These are phyloP conservation scores for Hirtodrosophila trivittata DNA, from an alignment of 2,888 invertebrate genomes.

Conservation along the genomic window DNA sequence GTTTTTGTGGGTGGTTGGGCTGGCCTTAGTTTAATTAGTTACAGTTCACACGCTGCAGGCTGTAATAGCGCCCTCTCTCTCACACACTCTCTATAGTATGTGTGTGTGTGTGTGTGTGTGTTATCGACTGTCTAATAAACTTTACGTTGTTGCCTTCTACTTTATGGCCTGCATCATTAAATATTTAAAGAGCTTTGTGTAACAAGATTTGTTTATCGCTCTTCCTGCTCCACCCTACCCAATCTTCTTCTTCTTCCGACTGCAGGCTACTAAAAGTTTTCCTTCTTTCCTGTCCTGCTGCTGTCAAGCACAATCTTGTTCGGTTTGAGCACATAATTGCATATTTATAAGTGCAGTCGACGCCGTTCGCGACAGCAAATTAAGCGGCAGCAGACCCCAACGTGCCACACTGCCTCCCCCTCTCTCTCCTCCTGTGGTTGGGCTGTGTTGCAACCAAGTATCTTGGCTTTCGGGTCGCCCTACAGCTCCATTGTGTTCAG, in stretches of 20 bases:
- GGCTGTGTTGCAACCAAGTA: not conserved
- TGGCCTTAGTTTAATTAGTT: conserved; percentile 66
- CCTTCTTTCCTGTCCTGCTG: conserved; percentile 21
- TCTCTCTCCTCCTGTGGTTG: not conserved
- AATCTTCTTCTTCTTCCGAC: not conserved
- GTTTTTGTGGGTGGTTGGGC: not conserved
- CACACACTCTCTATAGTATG: not conserved
- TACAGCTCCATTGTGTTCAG: conserved; percentile 49
- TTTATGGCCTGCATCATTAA: conserved; percentile 69
- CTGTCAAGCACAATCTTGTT: conserved; percentile 59
- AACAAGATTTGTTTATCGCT: conserved; percentile 68
- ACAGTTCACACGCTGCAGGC: conserved; percentile 42
- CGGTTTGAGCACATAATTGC: conserved; percentile 68
- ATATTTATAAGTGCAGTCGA: conserved; percentile 70
- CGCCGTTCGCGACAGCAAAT: conserved; percentile 55
- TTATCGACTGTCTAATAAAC: conserved; percentile 65
- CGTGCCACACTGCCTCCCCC: not conserved
- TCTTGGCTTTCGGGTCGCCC: conserved; percentile 27
- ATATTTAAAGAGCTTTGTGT: conserved; percentile 75
- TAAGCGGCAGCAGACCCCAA: conserved; percentile 40
- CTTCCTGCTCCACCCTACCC: not conserved
- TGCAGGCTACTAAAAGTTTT: conserved; percentile 38
- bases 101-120: conserved; percentile 1
- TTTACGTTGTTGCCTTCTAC: conserved; percentile 53
- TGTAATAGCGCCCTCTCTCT: not conserved